A percentile compares a stretch with the other conserved stretches of the same genome.
Conservation (phyloP, 2,113 vertebrate species). For the Heptranchias perlo region DNA sequence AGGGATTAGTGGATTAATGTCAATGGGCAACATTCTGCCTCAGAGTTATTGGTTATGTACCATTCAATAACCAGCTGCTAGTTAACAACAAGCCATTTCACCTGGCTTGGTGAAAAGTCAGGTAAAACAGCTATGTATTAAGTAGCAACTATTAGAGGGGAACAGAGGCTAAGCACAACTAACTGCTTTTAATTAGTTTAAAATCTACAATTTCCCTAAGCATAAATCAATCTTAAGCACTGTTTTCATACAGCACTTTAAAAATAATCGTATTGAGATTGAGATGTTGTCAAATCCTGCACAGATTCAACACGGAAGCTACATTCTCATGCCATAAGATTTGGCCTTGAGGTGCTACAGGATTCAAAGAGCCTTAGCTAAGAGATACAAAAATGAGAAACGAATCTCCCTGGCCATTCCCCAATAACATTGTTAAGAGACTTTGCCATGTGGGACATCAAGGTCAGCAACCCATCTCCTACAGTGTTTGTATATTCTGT, state of each 20-base stretch:
- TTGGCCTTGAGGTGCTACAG: not conserved
- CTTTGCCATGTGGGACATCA: not conserved
- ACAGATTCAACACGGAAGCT: not conserved
- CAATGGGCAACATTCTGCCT: not conserved
- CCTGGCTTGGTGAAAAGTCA: not conserved
- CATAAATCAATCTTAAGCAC: not conserved
- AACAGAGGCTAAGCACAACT: not conserved
- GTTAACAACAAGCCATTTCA: too few relatives aligned
- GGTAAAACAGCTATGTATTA: not conserved
- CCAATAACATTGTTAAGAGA: not conserved
- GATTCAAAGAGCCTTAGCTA: not conserved
- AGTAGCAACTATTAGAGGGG: not conserved
- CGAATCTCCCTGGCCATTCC: not conserved
- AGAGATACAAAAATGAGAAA: not conserved
- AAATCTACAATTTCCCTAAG: not conserved
- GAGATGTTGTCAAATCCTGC: not conserved
- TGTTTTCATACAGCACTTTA: not conserved
- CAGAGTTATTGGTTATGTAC: not conserved
- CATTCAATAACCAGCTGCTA: not conserved
- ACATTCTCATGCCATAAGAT: too few relatives aligned
- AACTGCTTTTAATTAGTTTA: not conserved
- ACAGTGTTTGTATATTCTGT: not conserved
- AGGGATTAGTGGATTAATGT: not conserved
- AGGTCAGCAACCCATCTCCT: not conserved
- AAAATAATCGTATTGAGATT: not conserved